Conservation (phyloP, 1,140 invertebrate species). For the Saccostrea cuccullata region DNA sequence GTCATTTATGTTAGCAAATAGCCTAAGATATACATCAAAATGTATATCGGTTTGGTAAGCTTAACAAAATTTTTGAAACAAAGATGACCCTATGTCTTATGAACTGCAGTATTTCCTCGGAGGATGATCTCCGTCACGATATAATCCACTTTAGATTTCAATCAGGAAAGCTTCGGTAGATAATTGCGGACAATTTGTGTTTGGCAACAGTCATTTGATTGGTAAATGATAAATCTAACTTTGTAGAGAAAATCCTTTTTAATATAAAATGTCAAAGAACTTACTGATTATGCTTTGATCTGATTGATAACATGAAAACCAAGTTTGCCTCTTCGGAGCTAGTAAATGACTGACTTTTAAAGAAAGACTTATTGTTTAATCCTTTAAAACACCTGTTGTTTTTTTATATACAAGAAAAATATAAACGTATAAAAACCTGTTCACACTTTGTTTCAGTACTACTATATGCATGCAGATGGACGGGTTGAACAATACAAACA, state of each 20-base stretch:
- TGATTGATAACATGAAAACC: neutral
- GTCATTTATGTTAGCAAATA: neutral
- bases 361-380: neutral
- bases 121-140: slow-evolving; percentile 22
- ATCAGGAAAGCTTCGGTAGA: slow-evolving; percentile 8
- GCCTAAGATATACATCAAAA: neutral
- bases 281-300: slow-evolving; percentile 16
- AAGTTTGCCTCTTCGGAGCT: neutral
- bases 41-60: neutral
- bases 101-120: neutral
- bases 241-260: slow-evolving; percentile 30
- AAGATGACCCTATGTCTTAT: slow-evolving; percentile 10
- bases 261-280: slow-evolving; percentile 26
- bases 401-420: neutral
- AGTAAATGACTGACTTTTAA: neutral
- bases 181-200: slow-evolving; percentile 29
- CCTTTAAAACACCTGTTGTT: neutral
- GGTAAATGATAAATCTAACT: neutral
- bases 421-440: neutral
- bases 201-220: neutral
- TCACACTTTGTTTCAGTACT: too few species aligned
- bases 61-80: neutral
- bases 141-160: slow-evolving; percentile 7
- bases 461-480: too few species aligned
- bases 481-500: too few species aligned